Evolutionary conservation across 2,113 vertebrate species (phyloP), one percentile per base, ranked within the genome.

Genomic region (Ictalurus furcatus): DNA sequence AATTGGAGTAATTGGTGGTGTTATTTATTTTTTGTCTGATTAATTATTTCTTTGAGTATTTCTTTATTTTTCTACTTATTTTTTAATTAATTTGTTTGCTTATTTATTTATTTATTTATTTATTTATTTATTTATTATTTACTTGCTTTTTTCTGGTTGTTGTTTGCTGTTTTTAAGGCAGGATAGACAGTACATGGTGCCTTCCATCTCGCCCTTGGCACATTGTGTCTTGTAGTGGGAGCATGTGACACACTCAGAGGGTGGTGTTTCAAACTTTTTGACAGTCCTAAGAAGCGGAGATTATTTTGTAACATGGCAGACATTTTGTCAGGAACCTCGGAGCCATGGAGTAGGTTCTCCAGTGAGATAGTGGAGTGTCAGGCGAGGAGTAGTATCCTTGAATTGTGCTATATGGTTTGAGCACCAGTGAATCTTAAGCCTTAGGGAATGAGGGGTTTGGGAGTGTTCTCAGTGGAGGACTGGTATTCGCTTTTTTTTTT

Each of bases 271-370:
- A 79, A 76, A 52, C 88, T 79, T 79, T 28, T 19, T 63, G n/a
- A 67, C 71, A 63, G n/a, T 34, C 61, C 83, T 85, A 28, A 40
- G 88, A 80, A 85, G 83, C n/a, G 3, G 73, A 73, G 71, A 85
- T 89, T 83, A 89, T 56, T 85, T n/a, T 6, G 28, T 85, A 52
- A 85, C 52, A 54, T 71, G 87, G 52, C 87, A 83, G 87, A 88
- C 79, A 73, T 86, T 89, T 69, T 89, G 88, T 89, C 84, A 89
- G 73, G 59, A 69, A 23, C 59, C 83, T 67, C 73, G 5, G 61
- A 58, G 84, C 74, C 9, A 6, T 59, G 63, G 59, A 54, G 69
- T 34, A 2, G 84, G 73, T 81, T 86, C 84, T 58, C 16, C 23
- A 13, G 59, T 54, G 54, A 86, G 48, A 85, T 69, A 78, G 58